These are phyloP conservation scores for Salticus scenicus DNA, from an alignment of 2,888 invertebrate species.

Conservation along the genomic window DNA sequence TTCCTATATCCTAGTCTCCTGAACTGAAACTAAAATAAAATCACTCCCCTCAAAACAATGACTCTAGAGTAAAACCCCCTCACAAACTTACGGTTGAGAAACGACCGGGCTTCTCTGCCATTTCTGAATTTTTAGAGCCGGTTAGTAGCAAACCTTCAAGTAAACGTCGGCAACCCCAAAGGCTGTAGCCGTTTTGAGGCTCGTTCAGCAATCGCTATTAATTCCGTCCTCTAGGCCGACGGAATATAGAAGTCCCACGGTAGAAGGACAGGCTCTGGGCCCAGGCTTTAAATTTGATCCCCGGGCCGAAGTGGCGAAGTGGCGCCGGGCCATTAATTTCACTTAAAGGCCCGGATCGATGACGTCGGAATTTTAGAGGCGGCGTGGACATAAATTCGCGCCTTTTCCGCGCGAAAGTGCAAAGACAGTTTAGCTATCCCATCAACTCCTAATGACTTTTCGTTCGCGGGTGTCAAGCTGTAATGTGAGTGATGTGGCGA, in stretches of 20 bases:
- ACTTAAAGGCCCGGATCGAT: conserved; percentile 51
- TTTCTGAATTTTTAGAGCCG: conserved; percentile 1
- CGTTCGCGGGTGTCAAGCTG: conserved; percentile 65
- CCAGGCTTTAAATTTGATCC: conserved; percentile 67
- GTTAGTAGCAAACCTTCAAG: conserved; percentile 5
- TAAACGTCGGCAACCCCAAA: conserved; percentile 44
- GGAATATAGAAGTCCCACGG: conserved; percentile 19
- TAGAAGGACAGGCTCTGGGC: conserved; percentile 23
- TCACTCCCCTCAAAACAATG: background rate
- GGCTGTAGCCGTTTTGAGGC: conserved; percentile 36
- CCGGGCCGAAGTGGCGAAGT: conserved; percentile 44
- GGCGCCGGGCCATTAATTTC: conserved; percentile 64
- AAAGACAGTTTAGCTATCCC: conserved; percentile 69
- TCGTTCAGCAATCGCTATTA: conserved; percentile 62
- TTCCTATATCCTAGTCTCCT: background rate
- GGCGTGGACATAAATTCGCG: conserved; percentile 66
- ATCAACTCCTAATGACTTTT: conserved; percentile 68
- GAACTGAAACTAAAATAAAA: background rate
- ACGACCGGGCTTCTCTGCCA: background rate
- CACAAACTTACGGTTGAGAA: background rate
- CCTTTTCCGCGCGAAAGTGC: conserved; percentile 57
- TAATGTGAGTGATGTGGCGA: conserved; percentile 69
- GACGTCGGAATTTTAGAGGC: conserved; percentile 57
- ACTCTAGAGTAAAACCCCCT: background rate
- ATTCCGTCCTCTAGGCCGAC: conserved; percentile 23